phyloP scores from a whole-genome alignment of 2,888 invertebrate genomes.

The Stenchaetothrips biformis region DNA sequence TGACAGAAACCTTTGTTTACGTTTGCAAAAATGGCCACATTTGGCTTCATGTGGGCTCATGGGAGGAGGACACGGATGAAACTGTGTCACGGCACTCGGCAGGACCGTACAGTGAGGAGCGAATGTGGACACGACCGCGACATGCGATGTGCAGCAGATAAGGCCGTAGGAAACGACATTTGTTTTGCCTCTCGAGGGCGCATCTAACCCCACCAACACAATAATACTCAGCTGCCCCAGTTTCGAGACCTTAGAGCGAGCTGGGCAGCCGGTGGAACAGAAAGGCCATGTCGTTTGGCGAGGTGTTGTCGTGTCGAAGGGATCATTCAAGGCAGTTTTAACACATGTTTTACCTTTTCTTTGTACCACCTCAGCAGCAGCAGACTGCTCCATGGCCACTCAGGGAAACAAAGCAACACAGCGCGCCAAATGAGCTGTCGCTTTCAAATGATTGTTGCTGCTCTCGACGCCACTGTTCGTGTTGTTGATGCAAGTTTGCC shows the following conservation, averaged over 20 bases:
- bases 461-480: too few relatives aligned
- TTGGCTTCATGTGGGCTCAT: background rate
- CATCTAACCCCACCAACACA: background rate
- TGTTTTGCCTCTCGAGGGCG: background rate
- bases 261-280: background rate
- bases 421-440: too few relatives aligned
- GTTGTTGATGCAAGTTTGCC: too few relatives aligned
- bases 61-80: background rate
- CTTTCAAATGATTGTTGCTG: too few relatives aligned
- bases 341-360: slow-evolving; percentile 1
- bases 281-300: background rate
- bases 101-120: background rate
- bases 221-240: background rate
- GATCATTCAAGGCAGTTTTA: background rate
- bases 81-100: background rate
- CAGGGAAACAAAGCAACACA: too few relatives aligned
- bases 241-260: background rate
- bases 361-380: slow-evolving; percentile 20
- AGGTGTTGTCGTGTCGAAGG: background rate
- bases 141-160: background rate
- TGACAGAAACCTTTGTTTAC: background rate
- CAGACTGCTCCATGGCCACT: background rate
- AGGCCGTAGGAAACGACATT: background rate
- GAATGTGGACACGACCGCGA: background rate
- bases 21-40: background rate